Conservation (phyloP, 2,888 invertebrate species). For the Capitulum mitella region DNA sequence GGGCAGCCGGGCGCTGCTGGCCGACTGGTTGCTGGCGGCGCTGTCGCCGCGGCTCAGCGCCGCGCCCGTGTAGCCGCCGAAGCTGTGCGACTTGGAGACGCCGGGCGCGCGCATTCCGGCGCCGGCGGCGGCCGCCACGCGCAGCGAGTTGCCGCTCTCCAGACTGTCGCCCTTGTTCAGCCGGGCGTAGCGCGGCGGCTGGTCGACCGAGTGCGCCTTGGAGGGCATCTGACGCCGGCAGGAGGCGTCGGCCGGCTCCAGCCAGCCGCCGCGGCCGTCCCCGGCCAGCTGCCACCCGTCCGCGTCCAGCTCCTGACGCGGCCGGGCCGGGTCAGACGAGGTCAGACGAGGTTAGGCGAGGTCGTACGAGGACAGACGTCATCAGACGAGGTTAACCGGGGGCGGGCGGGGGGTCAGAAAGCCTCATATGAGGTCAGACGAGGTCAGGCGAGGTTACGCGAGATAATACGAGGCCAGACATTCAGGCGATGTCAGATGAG, state of each 20-base stretch:
- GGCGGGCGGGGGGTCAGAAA: no score
- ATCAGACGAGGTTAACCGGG: no score
- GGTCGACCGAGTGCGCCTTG: conserved; percentile 22
- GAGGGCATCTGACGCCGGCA: conserved; percentile 1
- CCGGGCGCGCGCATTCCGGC: conserved; percentile 45
- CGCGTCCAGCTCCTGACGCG: conserved; percentile 1
- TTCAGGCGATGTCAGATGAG: no score
- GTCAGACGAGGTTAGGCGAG: neutral
- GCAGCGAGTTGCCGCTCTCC: neutral
- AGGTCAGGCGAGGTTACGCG: neutral
- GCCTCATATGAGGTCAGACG: no score
- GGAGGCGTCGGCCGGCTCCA: neutral
- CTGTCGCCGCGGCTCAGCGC: conserved; percentile 55
- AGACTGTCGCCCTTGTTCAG: neutral
- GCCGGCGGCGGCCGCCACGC: neutral
- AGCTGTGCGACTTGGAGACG: conserved; percentile 77
- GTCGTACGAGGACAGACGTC: no score
- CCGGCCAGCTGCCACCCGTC: neutral
- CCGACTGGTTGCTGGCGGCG: conserved; percentile 50
- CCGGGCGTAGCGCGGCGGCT: conserved; percentile 14
- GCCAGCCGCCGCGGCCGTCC: neutral
- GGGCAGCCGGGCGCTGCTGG: conserved; percentile 54
- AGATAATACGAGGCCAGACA: no score
- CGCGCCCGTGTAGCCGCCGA: conserved; percentile 65
- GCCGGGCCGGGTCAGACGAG: neutral